phyloP scores from a whole-genome alignment of 2,797 vertebrate species.

The Tolypeutes matacus region DNA sequence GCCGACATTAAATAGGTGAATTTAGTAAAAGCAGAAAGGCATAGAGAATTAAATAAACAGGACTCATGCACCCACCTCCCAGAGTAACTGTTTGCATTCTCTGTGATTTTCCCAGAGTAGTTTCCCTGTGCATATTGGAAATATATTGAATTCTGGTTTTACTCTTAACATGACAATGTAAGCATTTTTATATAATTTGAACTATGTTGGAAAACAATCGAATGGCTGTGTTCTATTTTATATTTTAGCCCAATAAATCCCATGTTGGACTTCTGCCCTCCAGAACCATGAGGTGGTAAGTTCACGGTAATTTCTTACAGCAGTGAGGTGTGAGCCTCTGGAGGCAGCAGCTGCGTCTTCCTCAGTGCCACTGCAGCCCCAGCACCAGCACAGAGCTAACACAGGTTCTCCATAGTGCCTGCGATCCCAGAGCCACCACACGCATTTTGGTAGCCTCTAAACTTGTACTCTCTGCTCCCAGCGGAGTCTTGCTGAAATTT shows the following conservation, averaged over 20 bases:
- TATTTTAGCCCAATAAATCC: background rate
- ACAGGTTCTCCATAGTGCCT: too few relatives aligned
- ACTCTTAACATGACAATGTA: background rate
- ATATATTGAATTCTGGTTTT: background rate
- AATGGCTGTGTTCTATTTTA: background rate
- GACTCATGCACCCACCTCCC: background rate
- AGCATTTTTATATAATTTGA: background rate
- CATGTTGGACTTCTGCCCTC: background rate
- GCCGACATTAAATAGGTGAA: background rate
- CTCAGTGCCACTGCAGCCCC: accelerated
- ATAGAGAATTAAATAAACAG: background rate
- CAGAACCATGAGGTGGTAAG: background rate
- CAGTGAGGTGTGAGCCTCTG: accelerated
- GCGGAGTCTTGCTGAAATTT: background rate
- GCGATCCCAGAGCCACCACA: too few relatives aligned
- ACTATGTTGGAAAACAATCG: background rate
- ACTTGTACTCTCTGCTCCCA: background rate
- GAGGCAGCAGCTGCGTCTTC: background rate
- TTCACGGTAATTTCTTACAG: background rate
- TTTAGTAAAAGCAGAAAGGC: conserved; percentile 2
- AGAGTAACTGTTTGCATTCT: background rate
- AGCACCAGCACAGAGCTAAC: background rate
- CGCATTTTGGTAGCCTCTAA: background rate
- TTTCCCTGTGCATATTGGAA: background rate
- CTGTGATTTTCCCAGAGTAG: background rate